Conservation (phyloP, 2,113 vertebrate genomes). For the Tursiops truncatus region DNA sequence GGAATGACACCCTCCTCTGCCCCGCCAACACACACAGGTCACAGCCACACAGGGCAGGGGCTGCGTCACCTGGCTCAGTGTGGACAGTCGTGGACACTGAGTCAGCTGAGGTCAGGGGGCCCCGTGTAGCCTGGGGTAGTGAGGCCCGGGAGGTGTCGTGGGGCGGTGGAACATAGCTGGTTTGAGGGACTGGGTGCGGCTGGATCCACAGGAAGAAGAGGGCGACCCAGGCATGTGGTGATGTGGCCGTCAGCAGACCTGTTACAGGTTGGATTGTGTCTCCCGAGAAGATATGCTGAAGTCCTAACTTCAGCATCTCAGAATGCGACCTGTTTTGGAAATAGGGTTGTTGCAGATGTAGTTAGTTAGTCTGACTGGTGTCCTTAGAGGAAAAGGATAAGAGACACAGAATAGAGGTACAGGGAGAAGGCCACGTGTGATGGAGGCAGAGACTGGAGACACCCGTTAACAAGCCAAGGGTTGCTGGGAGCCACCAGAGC, state of each 20-base stretch:
- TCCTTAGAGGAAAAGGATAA: neutral
- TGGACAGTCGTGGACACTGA: neutral
- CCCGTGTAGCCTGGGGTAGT: neutral
- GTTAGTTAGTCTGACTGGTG: neutral
- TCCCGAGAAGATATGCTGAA: neutral
- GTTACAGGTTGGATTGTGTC: neutral
- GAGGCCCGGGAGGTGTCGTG: neutral
- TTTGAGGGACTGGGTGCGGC: neutral
- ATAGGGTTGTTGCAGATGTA: neutral
- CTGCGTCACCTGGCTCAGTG: neutral
- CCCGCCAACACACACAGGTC: neutral
- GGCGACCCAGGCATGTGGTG: accelerated
- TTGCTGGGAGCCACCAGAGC: neutral
- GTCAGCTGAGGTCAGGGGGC: neutral
- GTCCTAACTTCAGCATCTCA: neutral
- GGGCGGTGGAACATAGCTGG: neutral
- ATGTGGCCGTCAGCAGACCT: neutral
- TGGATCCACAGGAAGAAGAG: neutral
- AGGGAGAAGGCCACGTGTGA: neutral
- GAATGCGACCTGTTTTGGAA: neutral
- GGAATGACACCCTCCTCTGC: neutral
- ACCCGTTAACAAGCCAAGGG: neutral
- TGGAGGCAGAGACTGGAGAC: neutral
- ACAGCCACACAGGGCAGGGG: neutral
- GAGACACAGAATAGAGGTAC: neutral